Percentiles rank a stretch among this genome's conserved stretches.
These are phyloP conservation scores for Protodeltote pygarga DNA, from an alignment of 2,888 invertebrate species.

Conservation along the genomic window DNA sequence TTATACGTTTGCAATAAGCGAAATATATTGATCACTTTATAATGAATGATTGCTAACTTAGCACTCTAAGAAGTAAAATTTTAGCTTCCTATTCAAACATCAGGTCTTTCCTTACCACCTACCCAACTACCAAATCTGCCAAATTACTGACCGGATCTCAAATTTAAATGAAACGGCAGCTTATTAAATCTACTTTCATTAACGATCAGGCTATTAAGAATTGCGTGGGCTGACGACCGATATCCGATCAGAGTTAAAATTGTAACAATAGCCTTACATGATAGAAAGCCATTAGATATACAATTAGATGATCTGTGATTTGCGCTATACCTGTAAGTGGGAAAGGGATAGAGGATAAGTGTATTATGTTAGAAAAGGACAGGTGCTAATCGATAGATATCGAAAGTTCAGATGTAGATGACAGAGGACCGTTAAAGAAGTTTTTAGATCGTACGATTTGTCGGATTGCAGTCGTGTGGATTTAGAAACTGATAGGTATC, in stretches of 20 bases:
- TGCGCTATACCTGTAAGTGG: slow-evolving; percentile 49
- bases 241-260: slow-evolving; percentile 20
- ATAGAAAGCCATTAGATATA: slow-evolving; percentile 59
- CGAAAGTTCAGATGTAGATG: slow-evolving; percentile 73
- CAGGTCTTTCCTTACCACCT: neutral
- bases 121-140: slow-evolving; percentile 1
- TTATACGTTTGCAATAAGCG: no score
- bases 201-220: slow-evolving; percentile 15
- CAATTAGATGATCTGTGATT: slow-evolving; percentile 58
- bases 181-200: slow-evolving; percentile 30
- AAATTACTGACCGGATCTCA: slow-evolving; percentile 14
- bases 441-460: slow-evolving; percentile 56
- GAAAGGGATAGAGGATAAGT: slow-evolving; percentile 34
- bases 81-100: no score
- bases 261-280: slow-evolving; percentile 36
- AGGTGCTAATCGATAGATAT: slow-evolving; percentile 66
- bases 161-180: slow-evolving; percentile 16
- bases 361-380: slow-evolving; percentile 54
- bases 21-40: no score
- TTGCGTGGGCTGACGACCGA: slow-evolving; percentile 18
- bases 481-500: neutral
- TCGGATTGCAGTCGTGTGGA: slow-evolving; percentile 22
- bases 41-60: no score
- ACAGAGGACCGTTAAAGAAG: slow-evolving; percentile 61
- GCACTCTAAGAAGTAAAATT: no score